Conservation (phyloP, 1,140 invertebrate genomes). For the Meloidogyne hapla region DNA sequence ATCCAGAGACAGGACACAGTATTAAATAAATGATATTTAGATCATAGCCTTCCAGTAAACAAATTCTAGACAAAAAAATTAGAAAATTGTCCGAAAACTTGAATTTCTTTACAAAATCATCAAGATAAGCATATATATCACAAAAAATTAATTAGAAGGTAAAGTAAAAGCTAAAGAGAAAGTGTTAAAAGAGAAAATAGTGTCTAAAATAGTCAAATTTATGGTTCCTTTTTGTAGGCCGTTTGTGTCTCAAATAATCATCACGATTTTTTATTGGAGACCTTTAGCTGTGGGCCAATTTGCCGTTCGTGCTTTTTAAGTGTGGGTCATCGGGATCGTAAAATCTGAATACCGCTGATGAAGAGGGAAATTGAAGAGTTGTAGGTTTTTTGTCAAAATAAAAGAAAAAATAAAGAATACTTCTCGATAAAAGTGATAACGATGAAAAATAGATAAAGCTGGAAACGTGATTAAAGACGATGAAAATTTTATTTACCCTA, state of each 20-base stretch:
- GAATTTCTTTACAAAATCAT: too few species aligned
- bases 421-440: not conserved
- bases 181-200: not conserved
- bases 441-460: not conserved
- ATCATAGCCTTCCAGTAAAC: too few species aligned
- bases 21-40: too few species aligned
- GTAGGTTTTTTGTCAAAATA: not conserved
- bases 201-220: not conserved
- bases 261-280: not conserved
- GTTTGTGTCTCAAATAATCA: not conserved
- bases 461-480: too few species aligned
- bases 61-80: too few species aligned
- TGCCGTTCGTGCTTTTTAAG: not conserved
- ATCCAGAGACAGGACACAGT: too few species aligned
- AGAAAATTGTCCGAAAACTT: too few species aligned
- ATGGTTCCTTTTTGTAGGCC: not conserved
- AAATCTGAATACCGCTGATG: not conserved
- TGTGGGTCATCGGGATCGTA: not conserved
- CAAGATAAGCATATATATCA: too few species aligned
- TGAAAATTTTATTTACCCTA: too few species aligned
- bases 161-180: not conserved
- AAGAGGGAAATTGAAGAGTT: not conserved
- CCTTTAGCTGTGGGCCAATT: slow-evolving; percentile 1
- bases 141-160: not conserved
- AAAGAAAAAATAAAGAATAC: not conserved